Base-by-base conservation (phyloP, 2,797 vertebrate genomes). In the Somateria mollissima region DNA sequence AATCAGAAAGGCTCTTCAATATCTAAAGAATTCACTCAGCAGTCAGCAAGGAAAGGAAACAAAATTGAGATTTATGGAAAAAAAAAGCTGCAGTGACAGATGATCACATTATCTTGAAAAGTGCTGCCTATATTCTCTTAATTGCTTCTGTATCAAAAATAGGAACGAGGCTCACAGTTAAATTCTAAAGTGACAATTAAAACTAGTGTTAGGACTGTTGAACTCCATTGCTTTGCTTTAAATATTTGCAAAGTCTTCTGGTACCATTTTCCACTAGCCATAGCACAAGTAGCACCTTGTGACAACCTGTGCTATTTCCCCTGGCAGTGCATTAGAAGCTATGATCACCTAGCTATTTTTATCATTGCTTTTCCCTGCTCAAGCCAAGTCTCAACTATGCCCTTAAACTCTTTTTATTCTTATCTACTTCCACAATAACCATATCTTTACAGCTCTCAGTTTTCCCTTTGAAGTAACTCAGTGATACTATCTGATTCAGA, bases 401-500 rank as follows among this genome's bases (percentile, higher is more conserved):
- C n/a, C 64, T 84, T 56, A 28, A 43, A 41, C 18, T 62, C 41
- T 43, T 60, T 64, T 58, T 73, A 18, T n/a, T 53, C 27, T 94
- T 94, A 84, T 67, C 84, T 73, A n/a, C 20, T 54, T 79, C n/a
- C 39, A 34, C 17, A 78, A 66, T 2, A 80, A 18, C 65, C 15
- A 0, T 61, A 80, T 56, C 82, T 47, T 64, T 60, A 53, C 22
- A 64, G 70, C 6, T 91, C 39, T 88, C 47, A 27, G 45, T 36
- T 88, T 88, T 80, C 60, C 32, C 41, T 88, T 69, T 66, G 62
- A 72, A 84, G 71, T 62, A 78, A 56, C 47, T 43, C 62, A 70
- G 30, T 15, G 73, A 94, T 78, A 6, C 30, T 84, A 70, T 92
- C 79, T 88, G 36, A 43, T 84, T 75, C 56, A 86, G 47, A 86